Conservation (phyloP, 2,113 vertebrate genomes). For the Poicephalus meyeri region DNA sequence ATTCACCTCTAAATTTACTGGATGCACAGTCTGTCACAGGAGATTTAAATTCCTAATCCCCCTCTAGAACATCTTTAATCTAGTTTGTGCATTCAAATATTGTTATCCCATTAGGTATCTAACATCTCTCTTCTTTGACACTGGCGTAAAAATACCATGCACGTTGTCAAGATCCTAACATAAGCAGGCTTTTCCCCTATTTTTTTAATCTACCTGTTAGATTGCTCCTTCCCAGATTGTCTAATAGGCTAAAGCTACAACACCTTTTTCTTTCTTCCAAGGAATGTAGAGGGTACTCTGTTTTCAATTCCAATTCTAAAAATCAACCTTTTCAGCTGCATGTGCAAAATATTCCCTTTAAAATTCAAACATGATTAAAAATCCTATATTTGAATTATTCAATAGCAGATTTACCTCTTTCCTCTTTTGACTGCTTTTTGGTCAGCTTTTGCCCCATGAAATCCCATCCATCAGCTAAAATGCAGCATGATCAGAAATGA, state of each 20-base stretch:
- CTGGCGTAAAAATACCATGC: neutral
- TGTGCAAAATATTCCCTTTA: neutral
- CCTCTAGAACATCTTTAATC: neutral
- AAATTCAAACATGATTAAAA: neutral
- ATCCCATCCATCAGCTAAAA: neutral
- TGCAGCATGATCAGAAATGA: neutral
- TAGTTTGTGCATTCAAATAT: neutral
- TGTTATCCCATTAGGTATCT: neutral
- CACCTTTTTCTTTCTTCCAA: neutral
- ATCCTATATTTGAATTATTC: neutral
- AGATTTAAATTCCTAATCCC: neutral
- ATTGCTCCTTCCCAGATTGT: neutral
- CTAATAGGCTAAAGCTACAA: neutral
- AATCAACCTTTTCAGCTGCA: neutral
- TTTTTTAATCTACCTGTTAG: neutral
- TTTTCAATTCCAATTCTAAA: neutral
- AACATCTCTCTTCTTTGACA: neutral
- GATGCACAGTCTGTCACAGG: neutral
- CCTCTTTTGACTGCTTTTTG: neutral
- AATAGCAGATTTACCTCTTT: neutral
- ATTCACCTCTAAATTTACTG: neutral
- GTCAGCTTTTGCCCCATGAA: neutral
- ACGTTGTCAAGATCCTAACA: neutral
- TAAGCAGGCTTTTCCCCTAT: neutral
- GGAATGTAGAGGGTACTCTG: neutral